Evolutionary conservation across 2,113 vertebrate genomes (phyloP), one percentile per base, ranked within the genome.

Genomic region (Caranx ignobilis): DNA sequence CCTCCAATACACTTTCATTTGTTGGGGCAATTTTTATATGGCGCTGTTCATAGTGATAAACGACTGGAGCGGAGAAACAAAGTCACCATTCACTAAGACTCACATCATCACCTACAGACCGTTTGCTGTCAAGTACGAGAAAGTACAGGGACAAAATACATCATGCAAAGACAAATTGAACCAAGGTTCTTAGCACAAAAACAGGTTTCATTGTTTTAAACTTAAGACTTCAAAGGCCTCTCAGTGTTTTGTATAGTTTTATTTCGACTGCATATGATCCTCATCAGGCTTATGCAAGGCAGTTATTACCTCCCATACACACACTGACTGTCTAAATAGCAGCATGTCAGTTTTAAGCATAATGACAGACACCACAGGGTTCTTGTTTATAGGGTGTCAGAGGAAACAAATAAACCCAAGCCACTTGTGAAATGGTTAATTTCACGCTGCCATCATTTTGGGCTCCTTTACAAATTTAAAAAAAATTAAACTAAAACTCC

Each of bases 361-460:
- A 92, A 92, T 91, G 73, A 92, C 75, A 91, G 85, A 86, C 73
- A 74, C 65, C 56, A 55, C 74, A 69, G 60, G 64, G 34, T 35
- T 83, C 64, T 77, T 87, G 88, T 88, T 89, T 90, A 87, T 18
- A 74, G 57, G 80, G 80, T 76, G 86, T 70, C 66, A 79, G 71
- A 70, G 76, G 75, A 87, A 86, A 57, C 56, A 76, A 86, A 88
- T 75, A 81, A 84, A 87, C 67, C 32, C 15, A 71, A 67, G 52
- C 52, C 32, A 31, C 76, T 77, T 68, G 79, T 81, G 71, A 85
- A 77, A 88, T 73, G 59, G 76, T 83, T 86, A 43, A 77, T 80
- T 86, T 67, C 37, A 50, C 43, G 69, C 45, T 71, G 35, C 47
- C 35, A 76, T 16, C 0, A 59, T 48, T 83, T 74, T 63, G 19